Evolutionary conservation across 2,797 vertebrate species (phyloP).

Genomic region (Pagetopsis macropterus): DNA sequence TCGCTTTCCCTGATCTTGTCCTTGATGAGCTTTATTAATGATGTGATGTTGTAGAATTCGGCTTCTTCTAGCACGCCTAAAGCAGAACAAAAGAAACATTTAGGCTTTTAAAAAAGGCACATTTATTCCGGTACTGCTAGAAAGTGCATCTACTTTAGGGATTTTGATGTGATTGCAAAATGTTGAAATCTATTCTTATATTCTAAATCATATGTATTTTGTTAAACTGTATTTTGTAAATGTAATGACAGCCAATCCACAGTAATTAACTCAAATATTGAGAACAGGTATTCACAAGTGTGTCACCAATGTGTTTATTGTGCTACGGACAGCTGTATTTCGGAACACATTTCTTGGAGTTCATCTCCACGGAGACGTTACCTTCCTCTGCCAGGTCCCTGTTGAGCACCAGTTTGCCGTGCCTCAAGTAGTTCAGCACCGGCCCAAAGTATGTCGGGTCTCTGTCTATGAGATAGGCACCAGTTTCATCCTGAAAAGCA

Average conservation of each 20-base stretch:
- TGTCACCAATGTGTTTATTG: background rate
- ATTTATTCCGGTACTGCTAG: background rate
- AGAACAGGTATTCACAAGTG: background rate
- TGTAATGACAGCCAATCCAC: background rate
- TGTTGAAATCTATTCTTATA: background rate
- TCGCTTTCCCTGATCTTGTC: slow-evolving; percentile 98
- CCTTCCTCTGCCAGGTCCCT: slow-evolving; percentile 99
- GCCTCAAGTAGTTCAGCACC: slow-evolving; percentile 97
- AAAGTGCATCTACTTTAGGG: background rate
- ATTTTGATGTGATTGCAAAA: background rate
- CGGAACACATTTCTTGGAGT: slow-evolving; percentile 8
- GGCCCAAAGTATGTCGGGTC: slow-evolving; percentile 98
- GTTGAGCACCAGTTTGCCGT: slow-evolving; percentile 98
- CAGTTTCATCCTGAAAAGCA: slow-evolving; percentile 91
- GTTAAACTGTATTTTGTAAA: background rate
- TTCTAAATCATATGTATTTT: background rate
- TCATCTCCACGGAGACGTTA: slow-evolving; percentile 64
- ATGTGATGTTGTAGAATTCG: slow-evolving; percentile 99
- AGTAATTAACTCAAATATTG: background rate
- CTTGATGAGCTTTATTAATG: slow-evolving; percentile 97
- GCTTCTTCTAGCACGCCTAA: slow-evolving; percentile 96
- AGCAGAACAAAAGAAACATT: slow-evolving; percentile 4
- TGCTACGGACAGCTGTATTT: background rate
- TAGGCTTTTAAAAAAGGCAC: background rate
- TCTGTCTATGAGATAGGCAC: slow-evolving; percentile 98